phyloP scores from a whole-genome alignment of 2,113 vertebrate species.

The Bujurquina vittata region DNA sequence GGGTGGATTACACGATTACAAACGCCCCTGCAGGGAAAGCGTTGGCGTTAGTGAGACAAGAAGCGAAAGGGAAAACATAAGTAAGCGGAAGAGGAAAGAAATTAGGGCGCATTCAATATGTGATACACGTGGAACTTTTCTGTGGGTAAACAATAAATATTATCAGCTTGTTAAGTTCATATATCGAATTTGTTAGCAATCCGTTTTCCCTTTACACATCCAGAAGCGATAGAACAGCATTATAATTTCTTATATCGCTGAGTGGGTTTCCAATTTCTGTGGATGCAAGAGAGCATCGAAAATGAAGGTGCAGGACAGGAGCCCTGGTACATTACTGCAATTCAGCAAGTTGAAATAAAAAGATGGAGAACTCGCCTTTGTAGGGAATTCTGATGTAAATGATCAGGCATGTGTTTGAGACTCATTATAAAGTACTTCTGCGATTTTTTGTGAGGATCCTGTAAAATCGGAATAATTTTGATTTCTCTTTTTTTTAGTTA shows the following conservation, averaged over 20 bases:
- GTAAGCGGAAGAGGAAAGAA: background rate
- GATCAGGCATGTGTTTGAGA: background rate
- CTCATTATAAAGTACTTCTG: background rate
- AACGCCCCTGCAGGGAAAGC: conserved; percentile 52
- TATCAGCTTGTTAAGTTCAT: background rate
- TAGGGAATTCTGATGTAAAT: background rate
- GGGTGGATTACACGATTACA: conserved; percentile 67
- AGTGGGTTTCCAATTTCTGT: background rate
- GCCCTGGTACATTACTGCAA: background rate
- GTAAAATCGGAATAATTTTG: background rate
- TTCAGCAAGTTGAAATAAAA: background rate
- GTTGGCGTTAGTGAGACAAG: conserved; percentile 19
- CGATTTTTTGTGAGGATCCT: background rate
- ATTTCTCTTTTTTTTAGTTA: background rate
- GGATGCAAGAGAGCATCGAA: background rate
- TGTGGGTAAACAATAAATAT: background rate
- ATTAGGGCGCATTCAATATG: conserved; percentile 10
- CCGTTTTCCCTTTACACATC: background rate
- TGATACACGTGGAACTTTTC: background rate
- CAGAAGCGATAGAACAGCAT: background rate
- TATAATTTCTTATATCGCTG: background rate
- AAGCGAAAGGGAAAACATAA: conserved; percentile 21
- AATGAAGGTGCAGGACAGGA: background rate
- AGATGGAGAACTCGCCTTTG: background rate
- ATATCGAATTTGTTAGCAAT: background rate